phyloP scores from a whole-genome alignment of 2,888 invertebrate genomes.

The Acleris cristana region DNA sequence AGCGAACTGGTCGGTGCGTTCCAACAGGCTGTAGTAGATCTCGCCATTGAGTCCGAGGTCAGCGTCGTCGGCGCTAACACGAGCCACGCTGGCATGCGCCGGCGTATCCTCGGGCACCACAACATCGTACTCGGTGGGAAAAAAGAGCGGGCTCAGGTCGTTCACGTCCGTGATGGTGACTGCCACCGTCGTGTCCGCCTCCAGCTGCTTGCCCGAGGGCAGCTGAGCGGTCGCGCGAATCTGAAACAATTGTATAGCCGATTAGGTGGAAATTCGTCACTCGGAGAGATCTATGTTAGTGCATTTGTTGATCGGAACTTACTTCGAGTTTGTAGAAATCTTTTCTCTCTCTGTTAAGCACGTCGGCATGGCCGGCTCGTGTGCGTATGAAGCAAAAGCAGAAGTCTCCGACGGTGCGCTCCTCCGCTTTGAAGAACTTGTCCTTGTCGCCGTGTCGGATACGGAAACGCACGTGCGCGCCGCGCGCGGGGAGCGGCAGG shows the following conservation, averaged over 20 bases:
- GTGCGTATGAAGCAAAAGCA: constrained; percentile 96
- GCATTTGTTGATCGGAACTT: constrained; percentile 6
- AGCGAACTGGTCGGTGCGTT: constrained; percentile 92
- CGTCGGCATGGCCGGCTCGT: constrained; percentile 92
- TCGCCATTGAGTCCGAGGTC: constrained; percentile 98
- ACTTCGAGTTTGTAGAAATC: constrained; percentile 92
- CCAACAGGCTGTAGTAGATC: constrained; percentile 96
- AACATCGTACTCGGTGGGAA: constrained; percentile 93
- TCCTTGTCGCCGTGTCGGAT: constrained; percentile 94
- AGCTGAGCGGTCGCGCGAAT: constrained; percentile 82
- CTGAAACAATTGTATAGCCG: constrained; percentile 42
- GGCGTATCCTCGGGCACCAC: constrained; percentile 95
- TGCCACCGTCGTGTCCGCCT: constrained; percentile 88
- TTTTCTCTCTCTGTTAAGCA: constrained; percentile 96
- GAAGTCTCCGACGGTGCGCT: constrained; percentile 95
- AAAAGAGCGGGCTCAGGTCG: constrained; percentile 97
- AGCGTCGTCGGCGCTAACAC: constrained; percentile 96
- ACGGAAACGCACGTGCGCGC: constrained; percentile 88
- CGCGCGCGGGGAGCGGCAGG: constrained; percentile 79
- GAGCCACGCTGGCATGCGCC: constrained; percentile 90
- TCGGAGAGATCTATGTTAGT: constrained; percentile 43
- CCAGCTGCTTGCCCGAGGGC: constrained; percentile 84
- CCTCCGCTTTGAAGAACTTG: constrained; percentile 96
- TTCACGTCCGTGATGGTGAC: constrained; percentile 92
- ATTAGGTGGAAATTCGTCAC: constrained; percentile 58